These are phyloP conservation scores for Platanista minor DNA, from an alignment of 2,113 vertebrate species.

Conservation along the genomic window DNA sequence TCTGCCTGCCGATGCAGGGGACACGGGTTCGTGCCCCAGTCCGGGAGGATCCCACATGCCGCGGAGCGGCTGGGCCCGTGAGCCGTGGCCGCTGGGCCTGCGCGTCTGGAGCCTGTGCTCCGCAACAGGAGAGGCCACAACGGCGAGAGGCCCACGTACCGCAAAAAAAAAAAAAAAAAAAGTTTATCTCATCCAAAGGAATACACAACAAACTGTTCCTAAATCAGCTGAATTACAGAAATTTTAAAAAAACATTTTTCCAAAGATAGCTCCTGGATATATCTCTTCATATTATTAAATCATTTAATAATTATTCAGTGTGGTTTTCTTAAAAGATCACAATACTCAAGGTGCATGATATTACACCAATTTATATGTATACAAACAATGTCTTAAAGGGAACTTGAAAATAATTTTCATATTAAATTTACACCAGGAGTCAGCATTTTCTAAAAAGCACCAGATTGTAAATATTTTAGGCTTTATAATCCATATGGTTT, in stretches of 20 bases:
- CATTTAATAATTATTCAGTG: neutral
- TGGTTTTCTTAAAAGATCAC: neutral
- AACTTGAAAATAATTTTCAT: neutral
- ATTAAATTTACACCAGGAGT: neutral
- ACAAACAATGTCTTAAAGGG: neutral
- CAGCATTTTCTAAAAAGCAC: neutral
- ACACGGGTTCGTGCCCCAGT: no score
- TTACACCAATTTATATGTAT: neutral
- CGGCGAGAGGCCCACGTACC: no score
- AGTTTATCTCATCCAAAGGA: neutral
- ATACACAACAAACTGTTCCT: conserved; percentile 34
- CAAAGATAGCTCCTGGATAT: neutral
- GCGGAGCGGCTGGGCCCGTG: no score
- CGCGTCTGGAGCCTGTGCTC: no score
- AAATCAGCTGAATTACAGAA: neutral
- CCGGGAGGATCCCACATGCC: no score
- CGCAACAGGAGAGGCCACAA: no score
- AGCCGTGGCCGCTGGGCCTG: no score
- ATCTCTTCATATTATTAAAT: neutral
- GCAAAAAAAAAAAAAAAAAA: no score
- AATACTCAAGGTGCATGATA: neutral
- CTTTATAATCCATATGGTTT: neutral
- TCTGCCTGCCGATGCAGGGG: no score
- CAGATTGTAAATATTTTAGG: neutral
- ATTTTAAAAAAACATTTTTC: neutral